Conservation (phyloP, 1,140 invertebrate species). For the Pantala flavescens region DNA sequence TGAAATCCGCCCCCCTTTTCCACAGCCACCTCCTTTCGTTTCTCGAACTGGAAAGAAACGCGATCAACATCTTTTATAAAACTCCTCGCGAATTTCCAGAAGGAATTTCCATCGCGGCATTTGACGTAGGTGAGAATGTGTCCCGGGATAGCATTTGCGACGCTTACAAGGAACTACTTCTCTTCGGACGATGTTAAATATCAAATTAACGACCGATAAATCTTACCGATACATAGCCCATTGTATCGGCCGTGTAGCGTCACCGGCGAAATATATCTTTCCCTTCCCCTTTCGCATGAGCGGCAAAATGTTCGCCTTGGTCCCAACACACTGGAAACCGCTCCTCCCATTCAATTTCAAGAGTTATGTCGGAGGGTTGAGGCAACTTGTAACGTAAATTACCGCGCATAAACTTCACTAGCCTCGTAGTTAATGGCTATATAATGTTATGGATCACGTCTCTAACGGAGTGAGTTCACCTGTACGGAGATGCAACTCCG, state of each 20-base stretch:
- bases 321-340: neutral
- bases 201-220: conserved; percentile 3
- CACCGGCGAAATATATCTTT: neutral
- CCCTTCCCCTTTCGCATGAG: neutral
- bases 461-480: neutral
- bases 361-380: neutral
- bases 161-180: no score
- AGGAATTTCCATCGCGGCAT: no score
- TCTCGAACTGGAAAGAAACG: no score
- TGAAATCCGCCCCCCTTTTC: no score
- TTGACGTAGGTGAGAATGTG: no score
- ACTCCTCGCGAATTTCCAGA: no score
- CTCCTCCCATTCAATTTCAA: neutral
- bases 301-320: no score
- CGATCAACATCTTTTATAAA: no score
- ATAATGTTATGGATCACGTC: conserved; percentile 6
- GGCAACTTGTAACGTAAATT: neutral
- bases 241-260: neutral
- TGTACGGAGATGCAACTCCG: neutral
- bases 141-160: no score
- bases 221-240: neutral
- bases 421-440: neutral
- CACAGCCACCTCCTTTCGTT: no score
- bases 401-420: neutral
- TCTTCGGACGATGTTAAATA: neutral